Evolutionary conservation across 2,113 vertebrate species (phyloP), one percentile per base, ranked within the genome.

Genomic region (Stigmatopora argus): DNA sequence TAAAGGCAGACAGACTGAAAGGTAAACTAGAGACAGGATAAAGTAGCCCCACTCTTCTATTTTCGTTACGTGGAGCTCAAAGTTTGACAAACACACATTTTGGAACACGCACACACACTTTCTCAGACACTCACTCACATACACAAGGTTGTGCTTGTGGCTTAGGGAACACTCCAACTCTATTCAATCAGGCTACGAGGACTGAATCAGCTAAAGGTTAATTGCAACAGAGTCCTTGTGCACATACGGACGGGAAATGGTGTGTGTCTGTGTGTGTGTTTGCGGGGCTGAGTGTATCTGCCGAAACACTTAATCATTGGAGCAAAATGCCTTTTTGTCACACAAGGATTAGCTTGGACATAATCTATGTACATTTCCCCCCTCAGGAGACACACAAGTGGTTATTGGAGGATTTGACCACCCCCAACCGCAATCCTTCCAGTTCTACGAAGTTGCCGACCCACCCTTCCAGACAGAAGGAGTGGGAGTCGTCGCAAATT

Each of bases 161-260:
- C 82, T 86, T 77, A 75, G 82, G 79, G 71, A 85, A 82, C 83
- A 85, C 85, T 88, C 74, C 74, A 83, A 67, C 73, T 80, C 81
- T 72, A 83, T 86, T 87, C 85, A 87, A 85, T 86, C 83, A 72
- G 78, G 76, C 79, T 67, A 88, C 77, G 67, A 68, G 63, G 69
- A 78, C 74, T 76, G 74, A 85, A 84, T 87, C 85, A 85, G 84
- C 78, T 81, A 85, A 84, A 87, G 85, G 87, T 89, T 86, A 89
- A 87, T 87, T 87, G 85, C 84, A 72, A 77, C 66, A 55, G 71
- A 34, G 84, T 87, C 87, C 85, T 86, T 87, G 81, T 83, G 66
- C 81, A 73, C 85, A 78, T 79, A 83, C 67, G 81, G 79, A 83
- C 7, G 15, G 65, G 35, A 78, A 77, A 73, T 70, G 45, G 59